Percentiles rank a stretch among this genome's conserved stretches.
Evolutionary conservation across 2,113 vertebrate genomes (phyloP).

Genomic region (Nothoprocta pentlandii): DNA sequence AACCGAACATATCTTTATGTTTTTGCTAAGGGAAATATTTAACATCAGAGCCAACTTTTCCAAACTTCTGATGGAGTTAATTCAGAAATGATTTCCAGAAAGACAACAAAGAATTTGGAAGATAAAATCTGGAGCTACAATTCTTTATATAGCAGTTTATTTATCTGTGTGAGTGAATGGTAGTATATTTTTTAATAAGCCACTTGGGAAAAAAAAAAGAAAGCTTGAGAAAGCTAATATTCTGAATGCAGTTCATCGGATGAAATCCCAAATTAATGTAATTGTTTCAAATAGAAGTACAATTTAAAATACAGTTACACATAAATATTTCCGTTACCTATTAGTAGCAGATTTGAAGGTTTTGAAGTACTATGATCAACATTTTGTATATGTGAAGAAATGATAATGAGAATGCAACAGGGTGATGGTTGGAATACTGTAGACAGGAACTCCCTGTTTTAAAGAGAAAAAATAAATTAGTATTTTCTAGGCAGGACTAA

Average conservation of each 20-base stretch:
- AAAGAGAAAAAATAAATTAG: not conserved
- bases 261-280: not conserved
- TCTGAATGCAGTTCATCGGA: not conserved
- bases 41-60: not conserved
- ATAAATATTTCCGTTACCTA: constrained; percentile 29
- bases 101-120: not conserved
- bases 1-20: not conserved
- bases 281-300: not conserved
- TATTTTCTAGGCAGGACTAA: not conserved
- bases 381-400: constrained; percentile 4
- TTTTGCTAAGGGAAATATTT: constrained; percentile 1
- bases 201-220: not conserved
- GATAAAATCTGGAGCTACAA: not conserved
- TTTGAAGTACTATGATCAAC: not conserved
- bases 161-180: not conserved
- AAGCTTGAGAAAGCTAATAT: not conserved
- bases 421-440: not conserved
- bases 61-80: not conserved
- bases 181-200: not conserved
- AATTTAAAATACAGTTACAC: not conserved
- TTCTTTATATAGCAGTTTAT: not conserved
- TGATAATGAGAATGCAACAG: not conserved
- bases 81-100: not conserved
- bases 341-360: not conserved
- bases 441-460: constrained; percentile 21